Evolutionary conservation across 2,888 invertebrate genomes (phyloP).

Genomic region (Stratiomys singularior): DNA sequence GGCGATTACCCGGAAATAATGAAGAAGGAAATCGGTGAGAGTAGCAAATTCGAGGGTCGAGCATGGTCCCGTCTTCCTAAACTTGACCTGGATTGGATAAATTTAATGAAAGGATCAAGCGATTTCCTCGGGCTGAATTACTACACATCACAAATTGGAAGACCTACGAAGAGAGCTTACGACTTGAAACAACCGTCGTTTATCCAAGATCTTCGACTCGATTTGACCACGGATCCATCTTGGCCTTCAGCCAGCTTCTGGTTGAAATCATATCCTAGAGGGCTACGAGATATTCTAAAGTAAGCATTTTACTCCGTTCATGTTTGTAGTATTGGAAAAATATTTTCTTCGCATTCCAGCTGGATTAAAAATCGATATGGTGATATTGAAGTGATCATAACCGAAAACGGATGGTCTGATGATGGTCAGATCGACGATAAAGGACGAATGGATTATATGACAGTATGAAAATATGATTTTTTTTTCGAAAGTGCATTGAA

Average conservation of each 20-base stretch:
- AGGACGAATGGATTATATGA: conserved; percentile 60
- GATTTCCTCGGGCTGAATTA: conserved; percentile 61
- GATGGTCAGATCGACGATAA: conserved; percentile 60
- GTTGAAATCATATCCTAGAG: conserved; percentile 59
- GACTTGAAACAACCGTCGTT: conserved; percentile 67
- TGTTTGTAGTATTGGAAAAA: too few species aligned
- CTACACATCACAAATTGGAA: conserved; percentile 56
- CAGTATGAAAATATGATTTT: conserved; percentile 51
- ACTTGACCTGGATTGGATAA: conserved; percentile 53
- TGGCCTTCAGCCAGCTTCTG: conserved; percentile 58
- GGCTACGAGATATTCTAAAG: conserved; percentile 55
- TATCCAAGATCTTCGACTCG: conserved; percentile 65
- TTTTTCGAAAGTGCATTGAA: neutral
- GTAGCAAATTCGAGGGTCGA: conserved; percentile 59
- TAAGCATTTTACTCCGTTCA: too few species aligned
- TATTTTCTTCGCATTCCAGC: conserved; percentile 48
- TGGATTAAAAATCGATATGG: conserved; percentile 70
- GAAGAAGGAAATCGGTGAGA: conserved; percentile 57
- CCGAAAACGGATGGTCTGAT: conserved; percentile 72
- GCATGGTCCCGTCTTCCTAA: conserved; percentile 57
- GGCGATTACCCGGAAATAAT: conserved; percentile 61
- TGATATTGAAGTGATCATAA: conserved; percentile 69
- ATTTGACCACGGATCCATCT: conserved; percentile 53
- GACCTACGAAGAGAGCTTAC: conserved; percentile 52
- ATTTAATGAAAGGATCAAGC: conserved; percentile 55